Conservation (phyloP, 2,888 invertebrate genomes). For the Pharmacophagus antenor region DNA sequence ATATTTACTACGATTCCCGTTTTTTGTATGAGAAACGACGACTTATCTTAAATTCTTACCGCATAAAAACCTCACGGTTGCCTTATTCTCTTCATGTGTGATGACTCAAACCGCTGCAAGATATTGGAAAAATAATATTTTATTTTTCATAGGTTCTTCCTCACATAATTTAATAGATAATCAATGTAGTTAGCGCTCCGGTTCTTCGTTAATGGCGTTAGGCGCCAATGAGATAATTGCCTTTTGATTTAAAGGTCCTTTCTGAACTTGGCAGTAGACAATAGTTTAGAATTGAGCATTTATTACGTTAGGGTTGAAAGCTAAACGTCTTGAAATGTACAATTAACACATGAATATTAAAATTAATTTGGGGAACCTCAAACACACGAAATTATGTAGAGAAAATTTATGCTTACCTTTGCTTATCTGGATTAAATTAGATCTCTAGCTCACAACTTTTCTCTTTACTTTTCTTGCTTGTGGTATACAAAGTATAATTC, state of each 20-base stretch:
- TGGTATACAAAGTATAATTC: no score
- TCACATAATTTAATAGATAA: background rate
- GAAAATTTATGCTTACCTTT: no score
- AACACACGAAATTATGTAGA: no score
- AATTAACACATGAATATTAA: slow-evolving; percentile 3
- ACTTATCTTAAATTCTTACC: no score
- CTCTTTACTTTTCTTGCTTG: no score
- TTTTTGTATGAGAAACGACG: background rate
- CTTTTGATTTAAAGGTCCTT: slow-evolving; percentile 54
- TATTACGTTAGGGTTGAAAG: slow-evolving; percentile 27
- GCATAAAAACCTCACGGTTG: no score
- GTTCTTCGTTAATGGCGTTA: slow-evolving; percentile 46
- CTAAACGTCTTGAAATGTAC: background rate
- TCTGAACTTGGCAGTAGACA: slow-evolving; percentile 29
- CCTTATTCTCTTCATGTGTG: no score
- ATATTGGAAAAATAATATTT: no score
- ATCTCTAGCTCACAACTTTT: no score
- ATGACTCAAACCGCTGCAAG: no score
- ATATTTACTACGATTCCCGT: background rate
- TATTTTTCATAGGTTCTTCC: background rate
- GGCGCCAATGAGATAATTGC: slow-evolving; percentile 55
- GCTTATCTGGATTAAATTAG: no score
- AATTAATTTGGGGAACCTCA: background rate
- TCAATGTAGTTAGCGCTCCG: slow-evolving; percentile 30
- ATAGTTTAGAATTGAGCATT: slow-evolving; percentile 30